These are phyloP conservation scores for Rattus norvegicus DNA, from an alignment of 2,113 vertebrate genomes.

Conservation along the genomic window GRCr8 NC_086039.1:62992501-62993000, in stretches of 20 bases:
- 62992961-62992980: not conserved
- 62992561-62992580: not conserved
- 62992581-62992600: not conserved
- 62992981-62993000: not conserved
- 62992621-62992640: not conserved
- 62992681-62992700: not conserved
- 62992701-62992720: too few species aligned
- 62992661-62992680: not conserved
- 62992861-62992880: not conserved
- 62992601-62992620: not conserved
- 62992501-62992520: not conserved
- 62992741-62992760: constrained; percentile 41
- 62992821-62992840: constrained; percentile 7
- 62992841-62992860: not conserved
- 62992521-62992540: not conserved
- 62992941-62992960: not conserved
- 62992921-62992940: not conserved
- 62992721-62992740: not conserved
- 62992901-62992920: not conserved
- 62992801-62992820: constrained; percentile 21
- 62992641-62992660: constrained; percentile 23
- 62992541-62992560: not conserved
- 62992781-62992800: not conserved
- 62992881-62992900: not conserved
- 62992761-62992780: not conserved